Base-by-base conservation (phyloP, 2,113 vertebrate species). In the Oceanites oceanicus region DNA sequence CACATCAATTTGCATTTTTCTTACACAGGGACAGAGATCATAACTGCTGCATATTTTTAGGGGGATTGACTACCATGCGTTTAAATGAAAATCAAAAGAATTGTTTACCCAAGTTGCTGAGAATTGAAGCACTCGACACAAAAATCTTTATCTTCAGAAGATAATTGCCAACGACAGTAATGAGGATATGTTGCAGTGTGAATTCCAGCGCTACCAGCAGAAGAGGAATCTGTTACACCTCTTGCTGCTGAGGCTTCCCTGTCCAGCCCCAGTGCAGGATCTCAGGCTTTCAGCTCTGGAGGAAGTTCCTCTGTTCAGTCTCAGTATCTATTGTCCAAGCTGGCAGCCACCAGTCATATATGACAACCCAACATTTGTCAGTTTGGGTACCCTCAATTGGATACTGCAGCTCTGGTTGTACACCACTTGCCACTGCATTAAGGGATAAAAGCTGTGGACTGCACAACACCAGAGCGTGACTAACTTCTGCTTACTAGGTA, bases 391-490 rank as follows among this genome's bases (percentile, higher is more conserved):
- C 2, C 1, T 13, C 53, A 75, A 21, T 0, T 36, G 58, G 59
- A 29, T 45, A 20, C 34, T 62, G 67, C 27, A 4, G 10, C 59
- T 92, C 34, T 49, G 42, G n/a, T 32, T 75, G 21, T 4, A 67
- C 38, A 47, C 26, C 53, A 42, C 10, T 27, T 6, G 8, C 7
- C n/a, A 56, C 29, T 36, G 62, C 30, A 52, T 15, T 36, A 34
- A 40, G 11, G 15, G 20, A 62, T 29, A 45, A 62, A 80, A 83
- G 6, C 17, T 36, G 25, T 32, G 50, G 20, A 13, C 2, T 19
- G 22, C 47, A 53, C 32, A 63, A 6, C 10, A 17, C 27, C 40
- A 23, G 29, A 68, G 25, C 0, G 0, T 2, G 5, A 58, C 7
- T 34, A 70, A 2, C 18, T n/a, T 52, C 65, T 49, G 10, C 19